Conservation (phyloP, 23 tunicate species). For the Halocynthia roretzi region DNA sequence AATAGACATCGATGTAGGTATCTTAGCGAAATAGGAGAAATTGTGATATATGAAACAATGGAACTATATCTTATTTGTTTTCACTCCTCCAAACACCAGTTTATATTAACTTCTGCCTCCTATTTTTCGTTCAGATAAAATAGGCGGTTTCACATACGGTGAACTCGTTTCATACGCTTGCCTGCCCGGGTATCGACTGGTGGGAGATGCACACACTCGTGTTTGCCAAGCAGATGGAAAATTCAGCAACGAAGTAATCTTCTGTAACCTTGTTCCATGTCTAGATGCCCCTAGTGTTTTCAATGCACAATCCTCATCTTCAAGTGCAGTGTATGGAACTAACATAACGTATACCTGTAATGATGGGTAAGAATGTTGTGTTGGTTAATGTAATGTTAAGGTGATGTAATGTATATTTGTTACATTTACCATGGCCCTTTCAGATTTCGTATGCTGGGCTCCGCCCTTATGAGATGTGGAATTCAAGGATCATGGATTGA, state of each 20-base stretch:
- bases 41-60: too few relatives aligned
- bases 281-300: slow-evolving; percentile 7
- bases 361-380: slow-evolving; percentile 39
- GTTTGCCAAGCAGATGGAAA: slow-evolving; percentile 12
- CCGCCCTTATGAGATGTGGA: background rate
- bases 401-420: background rate
- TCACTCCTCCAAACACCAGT: too few relatives aligned
- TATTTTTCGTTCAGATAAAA: too few relatives aligned
- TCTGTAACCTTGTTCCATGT: slow-evolving; percentile 15
- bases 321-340: slow-evolving; percentile 31
- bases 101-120: too few relatives aligned
- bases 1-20: too few relatives aligned
- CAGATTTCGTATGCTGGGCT: background rate
- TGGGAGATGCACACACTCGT: background rate
- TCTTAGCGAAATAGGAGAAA: too few relatives aligned
- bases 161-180: slow-evolving; percentile 38
- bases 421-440: background rate
- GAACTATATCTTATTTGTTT: too few relatives aligned
- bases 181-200: slow-evolving; percentile 26
- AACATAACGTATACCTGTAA: slow-evolving; percentile 46
- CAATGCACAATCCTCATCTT: slow-evolving; percentile 17
- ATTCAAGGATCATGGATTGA: slow-evolving; percentile 35
- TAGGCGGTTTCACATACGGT: slow-evolving; percentile 39
- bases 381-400: background rate
- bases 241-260: slow-evolving; percentile 3